These are phyloP conservation scores for Istiophorus platypterus DNA, from an alignment of 2,113 vertebrate genomes.

Conservation along the genomic window DNA sequence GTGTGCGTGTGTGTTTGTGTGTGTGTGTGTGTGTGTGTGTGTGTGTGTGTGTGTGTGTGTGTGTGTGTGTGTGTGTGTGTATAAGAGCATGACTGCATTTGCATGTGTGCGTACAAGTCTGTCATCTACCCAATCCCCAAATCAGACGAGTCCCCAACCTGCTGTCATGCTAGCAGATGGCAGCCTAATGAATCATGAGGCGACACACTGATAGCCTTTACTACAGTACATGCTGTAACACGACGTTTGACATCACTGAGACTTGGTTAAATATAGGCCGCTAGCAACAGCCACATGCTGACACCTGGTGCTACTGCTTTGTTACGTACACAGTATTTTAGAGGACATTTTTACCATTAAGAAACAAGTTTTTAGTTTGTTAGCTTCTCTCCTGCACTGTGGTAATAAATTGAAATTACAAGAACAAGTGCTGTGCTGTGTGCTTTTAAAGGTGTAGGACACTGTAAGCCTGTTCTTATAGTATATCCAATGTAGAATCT, in stretches of 20 bases:
- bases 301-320: constrained; percentile 61
- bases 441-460: neutral
- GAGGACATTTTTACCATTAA: constrained; percentile 6
- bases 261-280: constrained; percentile 61
- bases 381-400: neutral
- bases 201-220: constrained; percentile 69
- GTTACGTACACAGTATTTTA: constrained; percentile 19
- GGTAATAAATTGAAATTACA: neutral
- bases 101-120: constrained; percentile 34
- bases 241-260: constrained; percentile 47
- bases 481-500: neutral
- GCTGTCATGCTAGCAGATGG: constrained; percentile 66
- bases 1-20: constrained; percentile 13
- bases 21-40: neutral
- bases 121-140: constrained; percentile 49
- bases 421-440: neutral
- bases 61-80: neutral
- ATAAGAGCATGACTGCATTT: neutral
- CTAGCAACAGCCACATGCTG: constrained; percentile 36
- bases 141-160: constrained; percentile 36
- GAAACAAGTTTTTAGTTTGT: neutral
- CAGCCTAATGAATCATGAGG: constrained; percentile 71
- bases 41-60: neutral
- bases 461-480: neutral
- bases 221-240: constrained; percentile 59